Conservation (phyloP, 53 echinoderm and acorn worm species). For the Hippasteria phrygiana region DNA sequence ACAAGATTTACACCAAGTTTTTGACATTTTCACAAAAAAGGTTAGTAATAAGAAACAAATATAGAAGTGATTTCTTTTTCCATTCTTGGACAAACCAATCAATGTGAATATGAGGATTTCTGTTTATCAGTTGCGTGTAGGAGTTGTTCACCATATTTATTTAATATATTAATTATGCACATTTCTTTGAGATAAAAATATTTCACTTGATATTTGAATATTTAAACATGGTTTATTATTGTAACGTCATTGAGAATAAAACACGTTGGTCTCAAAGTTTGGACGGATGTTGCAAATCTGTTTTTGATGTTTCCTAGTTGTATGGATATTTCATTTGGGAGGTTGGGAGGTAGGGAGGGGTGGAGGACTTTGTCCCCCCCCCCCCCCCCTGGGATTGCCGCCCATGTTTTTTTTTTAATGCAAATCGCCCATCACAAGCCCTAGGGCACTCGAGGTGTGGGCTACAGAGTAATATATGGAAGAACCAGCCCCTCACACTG, state of each 20-base stretch:
- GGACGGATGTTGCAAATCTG: neutral
- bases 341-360: no score
- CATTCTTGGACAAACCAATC: constrained; percentile 28
- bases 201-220: constrained; percentile 53
- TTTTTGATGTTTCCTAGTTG: no score
- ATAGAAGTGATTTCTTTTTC: constrained; percentile 20
- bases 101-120: constrained; percentile 22
- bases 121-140: constrained; percentile 42
- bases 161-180: constrained; percentile 63
- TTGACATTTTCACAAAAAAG: constrained; percentile 10
- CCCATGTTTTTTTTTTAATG: no score
- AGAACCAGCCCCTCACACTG: no score
- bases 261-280: constrained; percentile 43
- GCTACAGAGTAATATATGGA: no score
- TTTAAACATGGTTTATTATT: constrained; percentile 65
- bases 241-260: constrained; percentile 52
- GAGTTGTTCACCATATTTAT: constrained; percentile 61
- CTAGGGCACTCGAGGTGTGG: no score
- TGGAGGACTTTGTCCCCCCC: no score
- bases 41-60: constrained; percentile 11
- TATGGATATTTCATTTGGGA: no score
- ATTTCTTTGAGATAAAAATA: constrained; percentile 54
- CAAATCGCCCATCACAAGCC: no score
- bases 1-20: constrained; percentile 37
- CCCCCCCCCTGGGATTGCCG: no score